Conservation (phyloP, 2,113 vertebrate genomes). For the Seriola rivoliana region DNA sequence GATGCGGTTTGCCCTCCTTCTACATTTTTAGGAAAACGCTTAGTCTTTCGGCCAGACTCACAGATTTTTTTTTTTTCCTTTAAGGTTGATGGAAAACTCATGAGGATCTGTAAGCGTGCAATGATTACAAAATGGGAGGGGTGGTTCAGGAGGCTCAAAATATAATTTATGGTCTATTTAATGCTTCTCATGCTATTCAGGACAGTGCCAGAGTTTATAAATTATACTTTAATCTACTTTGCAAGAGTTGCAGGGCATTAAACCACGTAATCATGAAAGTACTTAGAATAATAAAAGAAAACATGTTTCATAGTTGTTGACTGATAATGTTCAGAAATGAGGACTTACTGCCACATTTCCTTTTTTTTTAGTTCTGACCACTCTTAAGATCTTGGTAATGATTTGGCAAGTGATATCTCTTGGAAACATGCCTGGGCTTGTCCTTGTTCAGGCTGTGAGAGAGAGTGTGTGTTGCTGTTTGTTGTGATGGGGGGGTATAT, state of each 20-base stretch:
- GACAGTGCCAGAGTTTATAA: constrained; percentile 10
- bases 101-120: constrained; percentile 45
- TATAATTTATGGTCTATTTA: constrained; percentile 32
- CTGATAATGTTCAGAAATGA: constrained; percentile 6
- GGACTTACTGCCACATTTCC: constrained; percentile 22
- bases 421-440: constrained; percentile 79
- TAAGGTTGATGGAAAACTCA: constrained; percentile 62
- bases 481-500: background rate
- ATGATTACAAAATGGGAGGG: constrained; percentile 36
- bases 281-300: constrained; percentile 22
- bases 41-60: constrained; percentile 43
- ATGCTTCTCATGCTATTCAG: constrained; percentile 24
- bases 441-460: constrained; percentile 58
- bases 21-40: constrained; percentile 70
- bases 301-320: background rate
- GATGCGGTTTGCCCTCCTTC: constrained; percentile 79
- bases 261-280: background rate
- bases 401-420: constrained; percentile 54
- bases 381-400: constrained; percentile 40
- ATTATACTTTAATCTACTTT: constrained; percentile 9
- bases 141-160: constrained; percentile 42
- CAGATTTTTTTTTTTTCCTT: constrained; percentile 31
- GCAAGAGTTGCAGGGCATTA: constrained; percentile 11
- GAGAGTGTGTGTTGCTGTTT: constrained; percentile 13
- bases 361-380: constrained; percentile 35